Evolutionary conservation across 2,113 vertebrate genomes (phyloP).

Genomic region (Pao palembangensis): DNA sequence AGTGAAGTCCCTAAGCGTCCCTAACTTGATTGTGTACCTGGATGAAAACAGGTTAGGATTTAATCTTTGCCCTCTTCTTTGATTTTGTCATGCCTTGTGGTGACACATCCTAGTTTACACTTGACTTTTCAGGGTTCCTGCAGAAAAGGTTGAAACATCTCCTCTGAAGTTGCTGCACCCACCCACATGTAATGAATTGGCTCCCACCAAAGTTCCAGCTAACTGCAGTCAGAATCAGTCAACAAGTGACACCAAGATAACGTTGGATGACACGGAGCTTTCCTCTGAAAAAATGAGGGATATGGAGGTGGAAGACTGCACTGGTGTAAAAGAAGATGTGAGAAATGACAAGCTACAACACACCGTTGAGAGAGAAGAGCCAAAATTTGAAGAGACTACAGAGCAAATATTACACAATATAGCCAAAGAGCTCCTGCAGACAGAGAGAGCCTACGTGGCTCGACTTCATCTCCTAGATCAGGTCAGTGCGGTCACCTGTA

Average conservation of each 20-base stretch:
- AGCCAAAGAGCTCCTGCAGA: conserved; percentile 82
- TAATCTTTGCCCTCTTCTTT: background rate
- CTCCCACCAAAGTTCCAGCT: background rate
- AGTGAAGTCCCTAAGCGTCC: conserved; percentile 49
- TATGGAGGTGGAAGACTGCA: background rate
- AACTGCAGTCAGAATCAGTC: background rate
- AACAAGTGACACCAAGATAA: background rate
- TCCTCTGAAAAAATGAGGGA: background rate
- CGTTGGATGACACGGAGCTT: too few relatives aligned
- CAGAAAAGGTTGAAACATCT: conserved; percentile 4
- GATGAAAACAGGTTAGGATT: conserved; percentile 43
- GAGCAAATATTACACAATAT: conserved; percentile 78
- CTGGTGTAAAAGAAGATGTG: background rate
- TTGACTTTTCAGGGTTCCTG: conserved; percentile 27
- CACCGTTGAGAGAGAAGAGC: background rate
- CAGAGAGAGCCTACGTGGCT: conserved; percentile 82
- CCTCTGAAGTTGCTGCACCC: conserved; percentile 26
- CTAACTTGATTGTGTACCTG: conserved; percentile 41
- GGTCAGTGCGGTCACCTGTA: conserved; percentile 52
- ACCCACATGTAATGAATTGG: conserved; percentile 3
- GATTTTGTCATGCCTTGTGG: background rate
- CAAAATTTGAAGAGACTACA: conserved; percentile 27
- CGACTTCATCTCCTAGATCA: conserved; percentile 85
- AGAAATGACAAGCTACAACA: background rate
- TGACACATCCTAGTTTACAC: background rate